Base-by-base conservation (phyloP, 2,888 invertebrate genomes). In the Tetheella fluctuosa region DNA sequence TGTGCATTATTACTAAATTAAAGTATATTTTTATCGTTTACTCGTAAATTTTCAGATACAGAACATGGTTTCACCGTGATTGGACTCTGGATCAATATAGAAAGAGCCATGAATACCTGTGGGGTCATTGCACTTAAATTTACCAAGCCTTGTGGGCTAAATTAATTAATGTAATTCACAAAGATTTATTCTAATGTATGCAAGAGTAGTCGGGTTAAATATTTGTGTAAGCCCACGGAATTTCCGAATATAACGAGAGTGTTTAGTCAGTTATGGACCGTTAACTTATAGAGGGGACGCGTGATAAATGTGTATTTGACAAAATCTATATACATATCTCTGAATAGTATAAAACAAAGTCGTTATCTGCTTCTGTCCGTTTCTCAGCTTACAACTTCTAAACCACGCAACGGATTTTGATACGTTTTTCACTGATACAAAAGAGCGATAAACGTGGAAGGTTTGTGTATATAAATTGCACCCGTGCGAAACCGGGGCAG, bases 181-280 rank as follows among this genome's bases (percentile, higher is more conserved):
- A 65, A 66, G 63, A 68, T 73, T 64, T 71, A 70, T 73, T 69
- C 54, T 63, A 65, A 68, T 66, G 52, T 59, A 63, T 66, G 57
- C 60, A 58, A 52, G 57, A 23, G 52, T 37, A 6, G 30, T 28
- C 42, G 56, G 52, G 63, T 54, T 39, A 59, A 30, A 57, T 60
- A 59, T 55, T 60, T 54, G 54, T 52, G 23, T 28, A 25, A 17
- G 20, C 30, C 20, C n/a, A n/a, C 20, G 54, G 54, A 25, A 54
- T 54, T 54, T 54, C 34, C 54, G 0, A 54, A 54, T 17, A 4
- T 30, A 10, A 37, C 10, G 28, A 54, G 20, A 17, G 17, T 54
- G 53, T 53, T 54, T 28, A 30, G 15, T 54, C 54, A 54, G 54
- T 13, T 55, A 25, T 23, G 34, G 37, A 34, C 55, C 34, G 55